Conservation (phyloP, 2,113 vertebrate genomes). For the Ploceus nigricollis region DNA sequence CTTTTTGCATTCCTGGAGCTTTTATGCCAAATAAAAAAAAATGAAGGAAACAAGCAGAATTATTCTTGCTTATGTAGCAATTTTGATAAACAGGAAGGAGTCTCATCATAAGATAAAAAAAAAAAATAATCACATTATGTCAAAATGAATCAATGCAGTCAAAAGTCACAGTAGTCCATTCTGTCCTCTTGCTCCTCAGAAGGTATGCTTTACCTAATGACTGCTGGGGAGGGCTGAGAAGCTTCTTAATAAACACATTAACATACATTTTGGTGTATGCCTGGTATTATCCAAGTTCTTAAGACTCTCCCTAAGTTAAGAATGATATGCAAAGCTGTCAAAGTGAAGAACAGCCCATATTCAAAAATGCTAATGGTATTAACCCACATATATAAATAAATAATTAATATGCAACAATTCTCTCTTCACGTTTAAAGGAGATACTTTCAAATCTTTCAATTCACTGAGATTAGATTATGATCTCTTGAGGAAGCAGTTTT, state of each 20-base stretch:
- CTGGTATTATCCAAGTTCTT: background rate
- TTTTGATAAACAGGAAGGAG: slow-evolving; percentile 1
- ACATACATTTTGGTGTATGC: background rate
- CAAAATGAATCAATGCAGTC: background rate
- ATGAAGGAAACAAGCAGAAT: background rate
- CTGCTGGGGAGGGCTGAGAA: background rate
- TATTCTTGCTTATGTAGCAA: background rate
- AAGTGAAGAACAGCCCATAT: background rate
- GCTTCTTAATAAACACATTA: background rate
- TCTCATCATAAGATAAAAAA: background rate
- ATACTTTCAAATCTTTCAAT: background rate
- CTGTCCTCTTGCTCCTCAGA: background rate
- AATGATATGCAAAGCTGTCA: background rate
- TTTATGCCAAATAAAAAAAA: background rate
- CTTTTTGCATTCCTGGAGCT: background rate
- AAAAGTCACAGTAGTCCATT: background rate
- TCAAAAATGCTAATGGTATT: slow-evolving; percentile 6
- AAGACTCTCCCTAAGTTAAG: background rate
- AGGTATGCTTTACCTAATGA: background rate
- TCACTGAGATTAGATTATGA: slow-evolving; percentile 1
- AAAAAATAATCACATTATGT: background rate
- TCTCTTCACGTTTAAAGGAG: background rate
- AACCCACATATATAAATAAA: background rate
- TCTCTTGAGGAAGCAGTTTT: slow-evolving; percentile 34
- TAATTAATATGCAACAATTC: background rate